A percentile compares a stretch with the other conserved stretches of the same genome.
Evolutionary conservation across 2,113 vertebrate species (phyloP).

Genomic region (Chaetops frenatus): DNA sequence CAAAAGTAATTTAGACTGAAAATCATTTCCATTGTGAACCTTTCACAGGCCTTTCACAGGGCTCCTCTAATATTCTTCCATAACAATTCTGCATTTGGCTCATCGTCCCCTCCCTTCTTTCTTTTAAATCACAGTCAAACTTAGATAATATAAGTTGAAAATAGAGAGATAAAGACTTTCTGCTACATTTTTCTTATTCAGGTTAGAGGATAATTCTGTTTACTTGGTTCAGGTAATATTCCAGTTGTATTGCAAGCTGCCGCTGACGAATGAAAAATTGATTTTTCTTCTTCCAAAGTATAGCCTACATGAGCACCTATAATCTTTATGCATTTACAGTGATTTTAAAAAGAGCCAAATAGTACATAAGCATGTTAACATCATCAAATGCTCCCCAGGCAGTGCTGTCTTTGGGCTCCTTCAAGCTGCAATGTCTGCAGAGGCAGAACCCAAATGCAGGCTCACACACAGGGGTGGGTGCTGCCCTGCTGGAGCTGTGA

Average conservation of each 20-base stretch:
- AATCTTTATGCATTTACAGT: conserved; percentile 34
- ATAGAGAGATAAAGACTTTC: conserved; percentile 51
- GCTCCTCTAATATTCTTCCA: not conserved
- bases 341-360: not conserved
- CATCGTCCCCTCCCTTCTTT: not conserved
- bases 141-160: conserved; percentile 31
- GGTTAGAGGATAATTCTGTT: conserved; percentile 69
- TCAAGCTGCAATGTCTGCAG: not conserved
- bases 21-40: conserved; percentile 43
- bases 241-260: conserved; percentile 38
- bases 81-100: not conserved
- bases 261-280: conserved; percentile 65
- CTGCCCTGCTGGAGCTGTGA: not conserved
- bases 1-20: conserved; percentile 42
- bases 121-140: conserved; percentile 41
- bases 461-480: rapidly evolving
- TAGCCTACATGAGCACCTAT: not conserved
- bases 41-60: not conserved
- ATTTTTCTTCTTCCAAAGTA: conserved; percentile 55
- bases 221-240: conserved; percentile 66
- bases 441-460: not conserved
- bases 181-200: conserved; percentile 35
- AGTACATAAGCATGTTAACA: not conserved
- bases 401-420: not conserved
- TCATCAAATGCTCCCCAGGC: not conserved